These are phyloP conservation scores for Tetragnatha versicolor DNA, from an alignment of 1,140 invertebrate genomes.

Conservation along the genomic window DNA sequence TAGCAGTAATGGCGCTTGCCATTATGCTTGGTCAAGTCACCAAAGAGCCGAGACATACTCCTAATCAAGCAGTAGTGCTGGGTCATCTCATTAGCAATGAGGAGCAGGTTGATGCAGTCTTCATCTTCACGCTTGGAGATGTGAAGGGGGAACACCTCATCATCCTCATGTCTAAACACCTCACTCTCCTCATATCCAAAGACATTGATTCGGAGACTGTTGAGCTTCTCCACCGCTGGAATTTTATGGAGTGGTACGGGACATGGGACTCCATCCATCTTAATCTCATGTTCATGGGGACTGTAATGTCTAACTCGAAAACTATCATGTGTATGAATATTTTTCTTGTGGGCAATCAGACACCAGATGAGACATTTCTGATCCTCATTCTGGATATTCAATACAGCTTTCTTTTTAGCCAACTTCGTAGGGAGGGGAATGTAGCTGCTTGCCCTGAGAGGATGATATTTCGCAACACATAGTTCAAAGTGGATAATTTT, in stretches of 20 bases:
- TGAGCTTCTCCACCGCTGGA: background rate
- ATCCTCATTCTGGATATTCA: no score
- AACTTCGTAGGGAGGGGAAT: no score
- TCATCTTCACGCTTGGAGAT: background rate
- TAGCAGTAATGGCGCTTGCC: background rate
- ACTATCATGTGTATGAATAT: no score
- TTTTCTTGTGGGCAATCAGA: no score
- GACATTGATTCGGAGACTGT: conserved; percentile 37
- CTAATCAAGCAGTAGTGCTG: background rate
- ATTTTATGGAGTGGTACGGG: background rate
- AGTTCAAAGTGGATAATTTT: no score
- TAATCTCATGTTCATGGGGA: conserved; percentile 16
- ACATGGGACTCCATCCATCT: background rate
- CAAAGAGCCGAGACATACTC: background rate
- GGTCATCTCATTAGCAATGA: background rate
- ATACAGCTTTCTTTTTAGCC: no score
- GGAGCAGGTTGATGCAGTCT: conserved; percentile 5
- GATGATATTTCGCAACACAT: no score
- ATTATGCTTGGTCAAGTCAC: background rate
- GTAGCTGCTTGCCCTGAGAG: no score
- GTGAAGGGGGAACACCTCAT: conserved; percentile 10
- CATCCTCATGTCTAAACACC: no score
- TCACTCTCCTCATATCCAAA: conserved; percentile 11
- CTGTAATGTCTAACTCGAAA: no score
- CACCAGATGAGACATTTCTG: no score